Evolutionary conservation across 2,888 invertebrate species (phyloP).

Genomic region (Drosophila trichaetosa): DNA sequence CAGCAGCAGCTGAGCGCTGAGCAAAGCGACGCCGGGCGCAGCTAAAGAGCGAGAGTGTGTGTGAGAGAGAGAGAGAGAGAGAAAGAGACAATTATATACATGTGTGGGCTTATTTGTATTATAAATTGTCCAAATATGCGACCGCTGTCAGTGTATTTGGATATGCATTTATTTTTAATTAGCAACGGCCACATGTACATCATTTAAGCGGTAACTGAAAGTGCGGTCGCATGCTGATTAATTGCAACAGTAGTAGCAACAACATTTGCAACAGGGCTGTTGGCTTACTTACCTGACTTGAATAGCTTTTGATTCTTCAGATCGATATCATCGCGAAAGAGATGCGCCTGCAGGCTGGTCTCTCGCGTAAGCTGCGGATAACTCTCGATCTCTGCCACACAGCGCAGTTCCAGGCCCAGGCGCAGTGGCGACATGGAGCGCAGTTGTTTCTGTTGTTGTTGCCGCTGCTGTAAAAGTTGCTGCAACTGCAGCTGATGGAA

Average conservation of each 20-base stretch:
- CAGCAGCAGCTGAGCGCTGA: conserved; percentile 52
- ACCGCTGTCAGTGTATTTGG: conserved; percentile 51
- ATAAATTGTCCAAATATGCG: conserved; percentile 69
- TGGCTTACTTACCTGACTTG: conserved; percentile 78
- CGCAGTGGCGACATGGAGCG: conserved; percentile 48
- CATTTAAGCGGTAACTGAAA: conserved; percentile 47
- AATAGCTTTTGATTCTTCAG: conserved; percentile 83
- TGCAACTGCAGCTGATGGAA: conserved; percentile 64
- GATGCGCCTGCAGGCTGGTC: conserved; percentile 69
- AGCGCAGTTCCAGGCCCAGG: conserved; percentile 75
- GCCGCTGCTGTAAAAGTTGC: conserved; percentile 40
- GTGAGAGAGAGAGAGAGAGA: not conserved
- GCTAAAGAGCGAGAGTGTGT: conserved; percentile 15
- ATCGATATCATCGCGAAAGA: conserved; percentile 79
- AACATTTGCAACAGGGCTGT: not conserved
- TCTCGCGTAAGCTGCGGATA: conserved; percentile 80
- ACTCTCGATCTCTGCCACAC: conserved; percentile 82
- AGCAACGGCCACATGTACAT: conserved; percentile 54
- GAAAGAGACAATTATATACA: conserved; percentile 36
- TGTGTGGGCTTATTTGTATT: conserved; percentile 54
- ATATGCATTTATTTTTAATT: conserved; percentile 75
- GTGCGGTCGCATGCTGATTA: conserved; percentile 70
- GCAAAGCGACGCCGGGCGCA: conserved; percentile 46
- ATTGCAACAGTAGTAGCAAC: conserved; percentile 20
- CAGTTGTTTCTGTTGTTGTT: conserved; percentile 22